Evolutionary conservation across 2,888 invertebrate species (phyloP), one percentile per base, ranked within the genome.

Genomic region (Drosophila yooni): DNA sequence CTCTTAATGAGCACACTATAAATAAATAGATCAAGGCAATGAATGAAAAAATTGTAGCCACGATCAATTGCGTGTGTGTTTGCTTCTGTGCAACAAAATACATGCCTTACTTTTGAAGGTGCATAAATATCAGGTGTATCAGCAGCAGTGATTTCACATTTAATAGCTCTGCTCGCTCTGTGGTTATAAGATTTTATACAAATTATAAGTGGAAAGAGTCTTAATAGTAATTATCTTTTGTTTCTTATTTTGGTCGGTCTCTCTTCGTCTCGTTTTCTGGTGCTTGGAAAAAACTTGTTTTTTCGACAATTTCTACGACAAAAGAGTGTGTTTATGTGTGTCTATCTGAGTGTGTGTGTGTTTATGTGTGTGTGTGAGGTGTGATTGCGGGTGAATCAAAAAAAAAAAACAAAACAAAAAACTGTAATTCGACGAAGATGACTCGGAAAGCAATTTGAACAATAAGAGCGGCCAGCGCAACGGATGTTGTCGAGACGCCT

Each of bases 401-500:
- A 38, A 38, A 38, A 36, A 38, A 38, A 53, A 81, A 46, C n/a
- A 43, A 46, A 21, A 40, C 21, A 40, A 46, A 50, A 50, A 82
- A 79, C 79, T 71, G 74, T 81, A 74, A 74, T 72, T 82, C 62
- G 50, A 79, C 70, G 80, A 70, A 74, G 70, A 79, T 76, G 76
- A 79, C 86, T 72, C 68, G 51, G 59, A 81, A 79, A 74, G 79
- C 78, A 78, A 78, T 74, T 74, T 65, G 64, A 76, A 71, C 70
- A 84, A 75, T 79, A 82, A 74, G 73, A 82, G 72, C 58, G 57
- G 72, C 58, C 75, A 78, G 36, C 82, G 73, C 72, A 81, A 68
- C 86, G 86, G 86, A 86, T 85, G 90, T 86, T 76, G 90, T 73
- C 79, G 89, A 86, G 86, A 86, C 86, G 89, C 60, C 83, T 81